Evolutionary conservation across 30 jellyfish, hydroid and myxozoan genomes (phyloP).

Genomic region (Aurelia aurita): DNA sequence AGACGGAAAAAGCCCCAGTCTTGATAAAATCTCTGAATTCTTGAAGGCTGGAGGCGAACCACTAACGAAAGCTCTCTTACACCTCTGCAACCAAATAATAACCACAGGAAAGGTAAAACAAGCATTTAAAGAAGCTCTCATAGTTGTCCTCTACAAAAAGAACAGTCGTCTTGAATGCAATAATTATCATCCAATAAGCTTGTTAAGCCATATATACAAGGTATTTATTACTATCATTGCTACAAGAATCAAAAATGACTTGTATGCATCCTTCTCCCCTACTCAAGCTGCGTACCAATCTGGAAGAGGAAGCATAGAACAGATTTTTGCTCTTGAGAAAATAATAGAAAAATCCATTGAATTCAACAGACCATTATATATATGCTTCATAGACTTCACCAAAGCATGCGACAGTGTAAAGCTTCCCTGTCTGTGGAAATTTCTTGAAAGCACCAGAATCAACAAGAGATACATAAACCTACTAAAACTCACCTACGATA

Average conservation of each 20-base stretch:
- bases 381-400: slow-evolving; percentile 1
- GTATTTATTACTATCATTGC: slow-evolving; percentile 4
- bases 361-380: neutral
- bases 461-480: neutral
- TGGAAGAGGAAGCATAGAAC: slow-evolving; percentile 1
- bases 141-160: slow-evolving; percentile 5
- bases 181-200: slow-evolving; percentile 8
- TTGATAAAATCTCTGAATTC: slow-evolving; percentile 2
- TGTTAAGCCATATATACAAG: neutral
- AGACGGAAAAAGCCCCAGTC: neutral
- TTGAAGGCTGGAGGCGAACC: slow-evolving; percentile 39
- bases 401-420: slow-evolving; percentile 31
- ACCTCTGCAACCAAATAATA: slow-evolving; percentile 17
- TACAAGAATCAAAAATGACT: neutral
- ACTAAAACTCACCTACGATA: neutral
- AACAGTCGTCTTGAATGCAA: slow-evolving; percentile 9
- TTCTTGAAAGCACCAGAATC: neutral
- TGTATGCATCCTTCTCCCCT: neutral
- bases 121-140: slow-evolving; percentile 19
- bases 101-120: neutral
- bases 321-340: neutral
- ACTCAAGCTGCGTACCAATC: slow-evolving; percentile 12
- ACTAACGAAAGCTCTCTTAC: slow-evolving; percentile 15
- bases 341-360: neutral
- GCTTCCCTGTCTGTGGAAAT: neutral